phyloP scores from a whole-genome alignment of 2,113 vertebrate species.

The Apodemus sylvaticus region DNA sequence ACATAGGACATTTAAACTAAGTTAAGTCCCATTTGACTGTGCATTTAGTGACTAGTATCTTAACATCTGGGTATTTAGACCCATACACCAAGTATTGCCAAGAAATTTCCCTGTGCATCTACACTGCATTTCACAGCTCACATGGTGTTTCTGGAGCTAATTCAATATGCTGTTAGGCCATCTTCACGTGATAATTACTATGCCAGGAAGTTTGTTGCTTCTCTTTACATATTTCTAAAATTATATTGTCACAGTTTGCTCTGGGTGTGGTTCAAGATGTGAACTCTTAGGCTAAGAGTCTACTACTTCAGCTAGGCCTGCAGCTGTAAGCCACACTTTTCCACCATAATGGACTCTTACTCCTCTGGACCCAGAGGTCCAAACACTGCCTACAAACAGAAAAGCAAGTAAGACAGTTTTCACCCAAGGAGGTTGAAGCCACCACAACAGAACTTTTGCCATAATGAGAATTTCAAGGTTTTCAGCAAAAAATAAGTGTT shows the following conservation, averaged over 20 bases:
- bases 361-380: neutral
- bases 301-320: neutral
- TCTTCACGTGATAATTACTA: constrained; percentile 64
- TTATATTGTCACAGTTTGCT: neutral
- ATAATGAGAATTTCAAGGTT: constrained; percentile 3
- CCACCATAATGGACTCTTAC: neutral
- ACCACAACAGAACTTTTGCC: neutral
- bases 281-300: neutral
- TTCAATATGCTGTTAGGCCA: constrained; percentile 58
- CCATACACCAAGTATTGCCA: neutral
- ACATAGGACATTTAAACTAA: constrained; percentile 46
- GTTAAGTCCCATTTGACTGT: constrained; percentile 48
- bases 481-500: neutral
- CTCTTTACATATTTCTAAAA: constrained; percentile 51
- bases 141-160: constrained; percentile 63
- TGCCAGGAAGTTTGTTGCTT: constrained; percentile 39
- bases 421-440: neutral
- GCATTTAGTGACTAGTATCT: neutral
- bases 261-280: too few species aligned
- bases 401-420: neutral
- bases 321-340: neutral
- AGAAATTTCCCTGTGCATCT: constrained; percentile 43
- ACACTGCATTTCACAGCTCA: constrained; percentile 53
- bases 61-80: constrained; percentile 50
- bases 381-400: neutral